Conservation (phyloP, 2,888 invertebrate genomes). For the Leucophenga montana region DNA sequence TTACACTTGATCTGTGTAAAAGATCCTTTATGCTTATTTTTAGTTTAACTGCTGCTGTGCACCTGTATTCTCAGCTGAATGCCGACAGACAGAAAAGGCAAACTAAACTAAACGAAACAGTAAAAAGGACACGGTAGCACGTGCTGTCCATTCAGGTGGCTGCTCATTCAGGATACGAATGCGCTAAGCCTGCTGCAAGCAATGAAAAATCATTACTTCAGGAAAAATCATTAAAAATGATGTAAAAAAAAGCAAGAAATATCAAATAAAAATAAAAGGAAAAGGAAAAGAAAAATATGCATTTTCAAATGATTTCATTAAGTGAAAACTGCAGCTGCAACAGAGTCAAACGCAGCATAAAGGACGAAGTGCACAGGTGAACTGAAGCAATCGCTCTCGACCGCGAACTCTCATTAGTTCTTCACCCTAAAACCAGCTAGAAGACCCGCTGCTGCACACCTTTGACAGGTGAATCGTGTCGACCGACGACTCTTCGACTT, state of each 20-base stretch:
- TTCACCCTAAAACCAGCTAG: not conserved
- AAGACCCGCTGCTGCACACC: not conserved
- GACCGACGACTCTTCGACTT: too few species aligned
- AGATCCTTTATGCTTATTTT: too few species aligned
- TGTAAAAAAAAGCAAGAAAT: not conserved
- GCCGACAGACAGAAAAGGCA: too few species aligned
- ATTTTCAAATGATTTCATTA: slow-evolving; percentile 60
- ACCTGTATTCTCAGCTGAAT: too few species aligned
- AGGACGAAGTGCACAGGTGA: not conserved
- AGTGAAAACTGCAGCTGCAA: slow-evolving; percentile 46
- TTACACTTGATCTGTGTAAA: too few species aligned
- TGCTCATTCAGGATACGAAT: too few species aligned
- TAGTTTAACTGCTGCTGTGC: too few species aligned
- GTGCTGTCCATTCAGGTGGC: not conserved
- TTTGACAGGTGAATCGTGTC: slow-evolving; percentile 2
- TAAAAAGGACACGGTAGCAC: slow-evolving; percentile 8
- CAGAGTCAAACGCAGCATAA: slow-evolving; percentile 17
- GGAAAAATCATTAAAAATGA: slow-evolving; percentile 1
- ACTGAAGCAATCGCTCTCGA: not conserved
- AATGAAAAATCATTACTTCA: slow-evolving; percentile 5
- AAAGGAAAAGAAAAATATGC: slow-evolving; percentile 50
- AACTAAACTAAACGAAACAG: not conserved
- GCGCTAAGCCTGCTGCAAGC: slow-evolving; percentile 3
- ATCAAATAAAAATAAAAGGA: slow-evolving; percentile 42
- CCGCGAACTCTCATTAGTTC: not conserved